These are phyloP conservation scores for Endotricha flammealis DNA, from an alignment of 2,888 invertebrate species.

Conservation along the genomic window DNA sequence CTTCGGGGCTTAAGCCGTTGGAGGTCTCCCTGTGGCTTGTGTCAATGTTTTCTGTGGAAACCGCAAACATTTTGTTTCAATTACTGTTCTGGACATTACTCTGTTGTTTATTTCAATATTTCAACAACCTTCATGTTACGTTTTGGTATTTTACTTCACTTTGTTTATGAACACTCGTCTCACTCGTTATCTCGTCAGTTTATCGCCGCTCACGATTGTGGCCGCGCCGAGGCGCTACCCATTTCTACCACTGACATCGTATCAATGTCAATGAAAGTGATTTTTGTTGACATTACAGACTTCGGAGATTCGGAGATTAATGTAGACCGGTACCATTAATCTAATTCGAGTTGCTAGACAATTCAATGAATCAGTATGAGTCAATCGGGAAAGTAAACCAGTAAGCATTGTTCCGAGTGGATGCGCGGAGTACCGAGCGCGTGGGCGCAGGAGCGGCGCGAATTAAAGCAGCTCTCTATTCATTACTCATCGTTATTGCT, in stretches of 20 bases:
- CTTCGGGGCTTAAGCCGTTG: slow-evolving; percentile 32
- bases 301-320: slow-evolving; percentile 44
- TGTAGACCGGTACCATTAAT: slow-evolving; percentile 58
- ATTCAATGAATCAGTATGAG: slow-evolving; percentile 71
- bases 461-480: slow-evolving; percentile 77
- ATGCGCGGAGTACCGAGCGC: slow-evolving; percentile 65
- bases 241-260: slow-evolving; percentile 2
- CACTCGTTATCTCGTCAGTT: background rate
- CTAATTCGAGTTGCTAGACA: slow-evolving; percentile 64
- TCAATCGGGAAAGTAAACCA: slow-evolving; percentile 78
- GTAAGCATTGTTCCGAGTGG: slow-evolving; percentile 76
- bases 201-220: background rate
- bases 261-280: slow-evolving; percentile 42
- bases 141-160: background rate
- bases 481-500: slow-evolving; percentile 77
- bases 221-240: background rate
- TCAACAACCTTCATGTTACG: background rate
- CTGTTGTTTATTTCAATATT: slow-evolving; percentile 1
- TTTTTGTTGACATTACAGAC: slow-evolving; percentile 42
- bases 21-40: slow-evolving; percentile 33
- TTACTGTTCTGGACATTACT: slow-evolving; percentile 1
- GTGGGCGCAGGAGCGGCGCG: slow-evolving; percentile 69
- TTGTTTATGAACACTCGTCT: too few relatives aligned
- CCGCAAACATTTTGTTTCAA: slow-evolving; percentile 12
- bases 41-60: slow-evolving; percentile 35